These are phyloP conservation scores for Tortricodes alternella DNA, from an alignment of 2,888 invertebrate species.

Conservation along the genomic window DNA sequence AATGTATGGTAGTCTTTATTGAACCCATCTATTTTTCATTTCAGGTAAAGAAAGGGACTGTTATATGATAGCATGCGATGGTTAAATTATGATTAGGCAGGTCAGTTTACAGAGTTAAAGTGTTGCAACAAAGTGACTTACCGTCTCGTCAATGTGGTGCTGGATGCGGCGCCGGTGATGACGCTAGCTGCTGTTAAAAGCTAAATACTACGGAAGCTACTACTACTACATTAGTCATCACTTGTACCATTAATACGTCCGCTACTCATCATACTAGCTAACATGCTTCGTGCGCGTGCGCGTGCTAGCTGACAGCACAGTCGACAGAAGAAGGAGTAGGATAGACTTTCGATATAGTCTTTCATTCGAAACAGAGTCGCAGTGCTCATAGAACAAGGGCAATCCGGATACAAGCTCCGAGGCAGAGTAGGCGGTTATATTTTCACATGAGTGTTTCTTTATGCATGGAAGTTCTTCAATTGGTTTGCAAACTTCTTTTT, in stretches of 20 bases:
- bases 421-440: not conserved
- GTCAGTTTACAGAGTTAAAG: conserved; percentile 14
- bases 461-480: no score
- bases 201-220: conserved; percentile 31
- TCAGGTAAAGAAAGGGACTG: no score
- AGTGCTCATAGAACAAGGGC: conserved; percentile 17
- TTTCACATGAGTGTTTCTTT: not conserved
- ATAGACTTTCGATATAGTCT: conserved; percentile 15
- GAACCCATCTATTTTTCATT: no score
- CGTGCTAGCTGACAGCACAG: conserved; percentile 21
- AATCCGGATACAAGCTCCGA: conserved; percentile 30
- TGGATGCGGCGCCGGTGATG: no score
- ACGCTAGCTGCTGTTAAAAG: conserved; percentile 16
- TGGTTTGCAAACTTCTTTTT: no score
- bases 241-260: conserved; percentile 56
- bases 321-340: conserved; percentile 22
- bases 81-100: conserved; percentile 7
- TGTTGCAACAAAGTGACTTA: conserved; percentile 11
- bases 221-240: conserved; percentile 47
- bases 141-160: no score
- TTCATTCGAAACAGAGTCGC: conserved; percentile 20
- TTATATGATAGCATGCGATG: not conserved
- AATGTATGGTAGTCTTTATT: not conserved
- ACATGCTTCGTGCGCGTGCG: conserved; percentile 32
- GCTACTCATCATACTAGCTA: conserved; percentile 14